Evolutionary conservation across 2,113 vertebrate species (phyloP), one percentile per base, ranked within the genome.

Genomic region (Pleuronectes platessa): DNA sequence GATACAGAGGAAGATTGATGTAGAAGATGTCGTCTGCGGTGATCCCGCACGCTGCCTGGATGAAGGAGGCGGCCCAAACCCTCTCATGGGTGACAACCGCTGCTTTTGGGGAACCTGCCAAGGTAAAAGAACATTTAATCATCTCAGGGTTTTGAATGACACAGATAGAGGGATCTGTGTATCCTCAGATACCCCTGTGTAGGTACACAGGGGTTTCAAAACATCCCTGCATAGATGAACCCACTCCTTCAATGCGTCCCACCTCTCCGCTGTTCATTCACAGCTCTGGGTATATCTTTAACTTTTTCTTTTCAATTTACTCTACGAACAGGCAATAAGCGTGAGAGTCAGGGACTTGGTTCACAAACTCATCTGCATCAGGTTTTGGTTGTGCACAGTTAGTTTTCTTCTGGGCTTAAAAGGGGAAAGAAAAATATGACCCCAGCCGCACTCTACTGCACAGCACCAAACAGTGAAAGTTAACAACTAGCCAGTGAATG

Each of bases 1-100:
- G 97, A 71, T 98, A 96, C 9, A 98, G 90, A 0, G 97, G 97
- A n/a, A 98, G 88, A 0, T 95, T 93, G 0, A 90, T 87, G 85
- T 98, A 98, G 75, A 97, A 5, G 2, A 96, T 77, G 0, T 98
- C 97, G 0, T 92, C 61, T 0, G 91, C 5, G 0, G 81, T 90
- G 67, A 94, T 61, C 2, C 96, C 96, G 0, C 85, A 87, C 0
- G 88, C 4, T 0, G n/a, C 65, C 2, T 85, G 91, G 58, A 96
- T 14, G 74, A 74, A 92, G 24, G 93, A 93, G 0, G 90, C 84
- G 0, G 85, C 73, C 92, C 95, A 88, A 14, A 97, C 8, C 62
- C 88, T 91, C 79, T 77, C 74, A n/a, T 96, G 96, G 0, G 90
- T 95, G 66, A 97, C 72, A 14, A 95, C 71, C 0, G 95, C 96